Evolutionary conservation across 2,113 vertebrate species (phyloP).

Genomic region (Porphyrio hochstetteri): DNA sequence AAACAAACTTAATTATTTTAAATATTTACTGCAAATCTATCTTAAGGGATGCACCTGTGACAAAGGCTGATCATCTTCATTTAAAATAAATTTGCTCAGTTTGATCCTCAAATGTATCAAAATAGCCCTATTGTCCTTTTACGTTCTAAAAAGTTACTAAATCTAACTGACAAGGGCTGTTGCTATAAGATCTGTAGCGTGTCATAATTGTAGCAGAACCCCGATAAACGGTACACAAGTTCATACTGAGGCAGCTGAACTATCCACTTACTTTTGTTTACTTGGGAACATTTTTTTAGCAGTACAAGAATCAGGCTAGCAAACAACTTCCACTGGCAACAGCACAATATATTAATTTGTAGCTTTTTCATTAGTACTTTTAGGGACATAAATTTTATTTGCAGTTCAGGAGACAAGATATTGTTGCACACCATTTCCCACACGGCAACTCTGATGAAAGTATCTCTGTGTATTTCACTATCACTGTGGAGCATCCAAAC

Average conservation of each 20-base stretch:
- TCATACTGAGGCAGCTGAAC: not conserved
- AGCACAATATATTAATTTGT: not conserved
- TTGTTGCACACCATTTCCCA: not conserved
- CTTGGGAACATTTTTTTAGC: not conserved
- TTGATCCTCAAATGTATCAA: not conserved
- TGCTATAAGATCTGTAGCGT: not conserved
- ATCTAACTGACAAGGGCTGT: not conserved
- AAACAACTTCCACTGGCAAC: not conserved
- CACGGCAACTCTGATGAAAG: not conserved
- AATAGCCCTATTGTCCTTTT: not conserved
- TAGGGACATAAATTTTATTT: slow-evolving; percentile 7
- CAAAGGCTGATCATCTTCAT: not conserved
- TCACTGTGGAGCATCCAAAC: not conserved
- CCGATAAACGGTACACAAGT: not conserved
- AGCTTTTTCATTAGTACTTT: not conserved
- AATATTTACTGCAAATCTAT: not conserved
- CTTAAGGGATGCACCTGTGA: not conserved
- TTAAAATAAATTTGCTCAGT: not conserved
- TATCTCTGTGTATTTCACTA: not conserved
- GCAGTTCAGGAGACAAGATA: not conserved
- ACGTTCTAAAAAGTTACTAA: not conserved
- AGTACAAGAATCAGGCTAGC: not conserved
- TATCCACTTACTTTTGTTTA: slow-evolving; percentile 8
- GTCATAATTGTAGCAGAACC: not conserved
- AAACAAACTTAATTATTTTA: not conserved